Base-by-base conservation (phyloP, 92 coral and sea anemone genomes). In the Parazoanthus swiftii region DNA sequence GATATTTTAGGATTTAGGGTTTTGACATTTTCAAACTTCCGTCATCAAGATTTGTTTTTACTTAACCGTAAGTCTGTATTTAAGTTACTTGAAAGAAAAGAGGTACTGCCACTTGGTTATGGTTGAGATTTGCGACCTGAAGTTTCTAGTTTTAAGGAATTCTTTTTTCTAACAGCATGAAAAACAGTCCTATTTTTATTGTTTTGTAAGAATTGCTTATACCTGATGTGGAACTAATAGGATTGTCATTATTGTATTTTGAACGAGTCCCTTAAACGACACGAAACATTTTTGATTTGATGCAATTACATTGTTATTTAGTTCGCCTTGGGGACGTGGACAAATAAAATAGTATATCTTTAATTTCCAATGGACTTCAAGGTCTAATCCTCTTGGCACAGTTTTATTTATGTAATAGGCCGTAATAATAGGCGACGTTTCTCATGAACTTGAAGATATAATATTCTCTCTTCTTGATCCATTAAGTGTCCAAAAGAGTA, bases 131-230 rank as follows among this genome's bases (percentile, higher is more conserved):
- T 44, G 66, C 39, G 65, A 78, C 37, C 81, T 46, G 43, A 78
- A 78, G 81, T 38, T 78, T 78, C 81, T 54, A 78, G 65, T 78
- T 78, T 78, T 51, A 66, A 13, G 37, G 81, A 46, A 78, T 78
- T 23, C 35, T 78, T 78, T 44, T 13, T 25, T 78, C 48, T 78
- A 18, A 51, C 81, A 78, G 43, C 48, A 78, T 18, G 81, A 78
- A 59, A 78, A 48, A 78, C 48, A 78, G 65, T 78, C 13, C 4
- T 78, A 23, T 78, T 78, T 78, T 78, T 54, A 74, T 78, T 78
- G 36, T 78, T 38, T 78, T 78, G 81, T 78, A 78, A 37, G 81
- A 29, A 21, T 77, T 77, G 81, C 48, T 77, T 77, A 77, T 77
- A 77, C 48, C 81, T 23, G 81, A 77, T 44, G 20, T 77, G 29